Evolutionary conservation across 2,113 vertebrate genomes (phyloP).

Genomic region (Clarias magur): DNA sequence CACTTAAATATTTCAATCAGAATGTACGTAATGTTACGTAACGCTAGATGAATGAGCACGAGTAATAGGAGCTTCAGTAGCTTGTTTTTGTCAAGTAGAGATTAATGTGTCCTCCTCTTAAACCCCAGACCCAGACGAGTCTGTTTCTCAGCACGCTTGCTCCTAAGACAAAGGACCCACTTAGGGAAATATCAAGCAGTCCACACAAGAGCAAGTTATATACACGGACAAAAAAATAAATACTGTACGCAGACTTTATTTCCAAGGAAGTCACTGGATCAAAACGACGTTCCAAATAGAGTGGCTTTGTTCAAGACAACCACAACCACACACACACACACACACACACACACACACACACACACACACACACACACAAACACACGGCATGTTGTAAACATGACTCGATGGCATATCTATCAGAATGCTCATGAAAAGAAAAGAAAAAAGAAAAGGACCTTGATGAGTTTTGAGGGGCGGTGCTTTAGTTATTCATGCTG

Average conservation of each 20-base stretch:
- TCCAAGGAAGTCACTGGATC: neutral
- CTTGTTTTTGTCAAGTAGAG: neutral
- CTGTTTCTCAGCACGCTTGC: slow-evolving; percentile 3
- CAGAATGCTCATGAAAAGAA: neutral
- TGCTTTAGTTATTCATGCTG: neutral
- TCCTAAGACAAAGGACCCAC: slow-evolving; percentile 14
- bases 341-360: neutral
- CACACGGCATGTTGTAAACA: neutral
- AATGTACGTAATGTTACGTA: neutral
- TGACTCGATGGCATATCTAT: neutral
- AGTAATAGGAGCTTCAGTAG: neutral
- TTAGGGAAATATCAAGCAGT: slow-evolving; percentile 20
- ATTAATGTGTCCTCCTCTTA: slow-evolving; percentile 25
- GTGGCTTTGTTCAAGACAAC: neutral
- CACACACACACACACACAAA: neutral
- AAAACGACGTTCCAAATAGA: neutral
- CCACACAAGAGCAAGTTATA: neutral
- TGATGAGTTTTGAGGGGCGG: neutral
- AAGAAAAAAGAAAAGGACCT: neutral
- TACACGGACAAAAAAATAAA: neutral
- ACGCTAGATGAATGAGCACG: neutral
- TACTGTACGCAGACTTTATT: neutral
- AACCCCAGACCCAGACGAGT: neutral
- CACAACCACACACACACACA: too few relatives aligned
- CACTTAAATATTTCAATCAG: neutral